These are phyloP conservation scores for Microctenopoma stevenorrisi DNA, from an alignment of 2,797 vertebrate genomes.

Conservation along the genomic window DNA sequence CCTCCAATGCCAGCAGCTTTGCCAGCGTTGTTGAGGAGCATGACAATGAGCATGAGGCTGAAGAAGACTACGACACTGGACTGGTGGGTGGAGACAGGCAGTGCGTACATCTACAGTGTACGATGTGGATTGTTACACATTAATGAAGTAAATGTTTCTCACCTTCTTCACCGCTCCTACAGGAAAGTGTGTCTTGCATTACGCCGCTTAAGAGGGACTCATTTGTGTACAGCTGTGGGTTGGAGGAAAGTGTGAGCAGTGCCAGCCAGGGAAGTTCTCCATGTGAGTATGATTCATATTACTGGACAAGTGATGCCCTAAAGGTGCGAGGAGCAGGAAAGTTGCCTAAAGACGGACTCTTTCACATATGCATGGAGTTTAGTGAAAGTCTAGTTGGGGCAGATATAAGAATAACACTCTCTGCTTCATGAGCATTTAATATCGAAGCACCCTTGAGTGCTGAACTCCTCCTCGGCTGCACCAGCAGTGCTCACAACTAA, in stretches of 20 bases:
- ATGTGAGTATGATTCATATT: conserved; percentile 79
- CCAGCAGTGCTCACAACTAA: conserved; percentile 4
- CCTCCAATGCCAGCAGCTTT: conserved; percentile 97
- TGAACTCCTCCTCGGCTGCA: conserved; percentile 24
- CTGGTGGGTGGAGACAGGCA: conserved; percentile 79
- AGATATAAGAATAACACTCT: conserved; percentile 34
- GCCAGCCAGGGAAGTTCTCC: conserved; percentile 78
- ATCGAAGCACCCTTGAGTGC: conserved; percentile 5
- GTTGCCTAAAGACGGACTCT: conserved; percentile 7
- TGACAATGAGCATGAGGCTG: conserved; percentile 80
- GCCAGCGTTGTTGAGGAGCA: conserved; percentile 91
- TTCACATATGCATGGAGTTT: conserved; percentile 27
- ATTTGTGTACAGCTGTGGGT: conserved; percentile 86
- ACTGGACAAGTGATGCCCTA: conserved; percentile 14
- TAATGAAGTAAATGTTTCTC: neutral
- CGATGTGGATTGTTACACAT: neutral
- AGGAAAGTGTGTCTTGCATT: conserved; percentile 90
- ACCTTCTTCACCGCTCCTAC: conserved; percentile 17
- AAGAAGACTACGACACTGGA: conserved; percentile 88
- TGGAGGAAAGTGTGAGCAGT: conserved; percentile 85
- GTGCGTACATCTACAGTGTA: too few relatives aligned
- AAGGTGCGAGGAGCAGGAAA: conserved; percentile 19
- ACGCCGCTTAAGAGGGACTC: conserved; percentile 88
- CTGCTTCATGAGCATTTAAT: conserved; percentile 34
- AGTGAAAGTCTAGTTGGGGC: conserved; percentile 21